Conservation (phyloP, 2,113 vertebrate species). For the Entomyzon cyanotis region DNA sequence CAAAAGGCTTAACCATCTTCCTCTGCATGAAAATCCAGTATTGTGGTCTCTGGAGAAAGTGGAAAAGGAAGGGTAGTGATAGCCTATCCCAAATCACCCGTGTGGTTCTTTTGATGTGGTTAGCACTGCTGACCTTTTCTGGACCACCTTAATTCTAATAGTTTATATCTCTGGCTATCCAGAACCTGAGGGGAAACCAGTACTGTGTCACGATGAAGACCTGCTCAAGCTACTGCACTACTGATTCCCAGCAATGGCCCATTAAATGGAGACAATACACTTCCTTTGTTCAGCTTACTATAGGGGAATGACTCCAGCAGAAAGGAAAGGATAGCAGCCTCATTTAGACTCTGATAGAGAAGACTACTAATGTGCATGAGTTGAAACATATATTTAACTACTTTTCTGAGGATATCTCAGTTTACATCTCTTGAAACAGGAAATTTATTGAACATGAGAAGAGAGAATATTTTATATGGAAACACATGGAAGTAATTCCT, state of each 20-base stretch:
- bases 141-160: background rate
- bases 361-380: background rate
- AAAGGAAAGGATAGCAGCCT: background rate
- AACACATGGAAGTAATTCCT: conserved; percentile 27
- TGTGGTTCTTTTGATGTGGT: background rate
- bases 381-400: background rate
- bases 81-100: background rate
- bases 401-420: background rate
- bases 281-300: background rate
- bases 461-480: background rate
- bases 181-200: background rate
- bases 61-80: background rate
- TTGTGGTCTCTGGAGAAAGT: background rate
- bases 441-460: conserved; percentile 8
- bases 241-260: background rate
- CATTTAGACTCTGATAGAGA: background rate
- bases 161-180: background rate
- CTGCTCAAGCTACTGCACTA: background rate
- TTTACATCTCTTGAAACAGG: background rate
- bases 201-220: background rate
- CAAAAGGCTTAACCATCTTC: background rate
- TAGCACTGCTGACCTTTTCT: background rate
- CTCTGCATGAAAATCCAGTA: background rate
- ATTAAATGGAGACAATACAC: background rate
- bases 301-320: background rate